phyloP scores from a whole-genome alignment of 2,113 vertebrate genomes.

The Solenodon paradoxus region DNA sequence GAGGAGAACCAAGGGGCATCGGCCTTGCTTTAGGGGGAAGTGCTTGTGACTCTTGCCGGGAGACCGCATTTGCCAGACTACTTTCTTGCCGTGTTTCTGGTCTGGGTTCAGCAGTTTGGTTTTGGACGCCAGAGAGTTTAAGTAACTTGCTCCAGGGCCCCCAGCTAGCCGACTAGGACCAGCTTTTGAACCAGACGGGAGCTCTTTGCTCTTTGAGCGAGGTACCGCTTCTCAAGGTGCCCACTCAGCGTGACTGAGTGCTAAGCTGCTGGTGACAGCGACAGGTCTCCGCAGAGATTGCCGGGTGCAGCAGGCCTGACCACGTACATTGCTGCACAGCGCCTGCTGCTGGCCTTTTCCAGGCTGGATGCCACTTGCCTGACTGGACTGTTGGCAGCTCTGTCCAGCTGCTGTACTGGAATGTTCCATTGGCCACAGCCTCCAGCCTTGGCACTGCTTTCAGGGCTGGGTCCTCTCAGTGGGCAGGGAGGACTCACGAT shows the following conservation, averaged over 20 bases:
- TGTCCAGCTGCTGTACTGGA: neutral
- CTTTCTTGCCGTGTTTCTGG: too few relatives aligned
- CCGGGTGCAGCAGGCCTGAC: neutral
- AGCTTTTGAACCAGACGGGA: neutral
- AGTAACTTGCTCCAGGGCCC: neutral
- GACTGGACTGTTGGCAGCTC: neutral
- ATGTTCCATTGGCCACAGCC: neutral
- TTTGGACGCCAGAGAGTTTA: neutral
- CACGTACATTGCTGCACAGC: fast-evolving
- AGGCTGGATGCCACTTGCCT: neutral
- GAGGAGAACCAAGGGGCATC: neutral
- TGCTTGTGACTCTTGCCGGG: neutral
- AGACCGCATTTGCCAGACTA: neutral
- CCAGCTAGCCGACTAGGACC: neutral
- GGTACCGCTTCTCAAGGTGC: neutral
- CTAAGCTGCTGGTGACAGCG: neutral
- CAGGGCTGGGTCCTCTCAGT: neutral
- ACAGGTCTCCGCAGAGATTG: neutral
- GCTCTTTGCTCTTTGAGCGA: neutral
- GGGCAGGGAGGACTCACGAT: neutral
- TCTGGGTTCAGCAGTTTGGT: neutral
- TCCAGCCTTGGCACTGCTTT: neutral
- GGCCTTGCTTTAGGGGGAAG: neutral
- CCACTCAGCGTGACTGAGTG: neutral
- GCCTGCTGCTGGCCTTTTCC: neutral